These are phyloP conservation scores for Sinelater perroti DNA, from an alignment of 2,888 invertebrate genomes.

Conservation along the genomic window DNA sequence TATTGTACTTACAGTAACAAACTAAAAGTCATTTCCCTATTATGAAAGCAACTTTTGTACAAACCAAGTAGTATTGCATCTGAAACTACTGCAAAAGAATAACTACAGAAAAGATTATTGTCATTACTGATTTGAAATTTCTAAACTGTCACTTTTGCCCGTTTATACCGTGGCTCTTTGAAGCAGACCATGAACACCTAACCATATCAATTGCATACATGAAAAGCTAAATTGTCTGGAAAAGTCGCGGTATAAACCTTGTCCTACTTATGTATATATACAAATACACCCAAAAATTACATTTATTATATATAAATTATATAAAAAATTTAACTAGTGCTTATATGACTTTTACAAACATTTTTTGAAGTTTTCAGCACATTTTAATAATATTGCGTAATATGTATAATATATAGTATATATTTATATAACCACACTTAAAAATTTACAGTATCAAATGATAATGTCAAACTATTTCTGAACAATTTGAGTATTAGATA, in stretches of 20 bases:
- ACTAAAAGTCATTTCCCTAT: not conserved
- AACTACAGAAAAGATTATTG: conserved; percentile 37
- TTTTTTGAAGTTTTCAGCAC: conserved; percentile 39
- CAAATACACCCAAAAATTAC: conserved; percentile 56
- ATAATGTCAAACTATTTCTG: conserved; percentile 28
- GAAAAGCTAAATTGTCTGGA: conserved; percentile 27
- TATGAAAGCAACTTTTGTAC: conserved; percentile 16
- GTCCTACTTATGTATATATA: conserved; percentile 46
- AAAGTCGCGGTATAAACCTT: conserved; percentile 31
- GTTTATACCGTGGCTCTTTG: conserved; percentile 26
- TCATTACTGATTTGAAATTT: conserved; percentile 42
- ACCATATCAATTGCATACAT: conserved; percentile 25
- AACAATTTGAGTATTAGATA: conserved; percentile 20
- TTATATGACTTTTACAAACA: conserved; percentile 46
- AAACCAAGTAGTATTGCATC: conserved; percentile 12
- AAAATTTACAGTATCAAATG: conserved; percentile 31
- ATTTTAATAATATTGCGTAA: conserved; percentile 34
- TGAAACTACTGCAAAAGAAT: conserved; percentile 24
- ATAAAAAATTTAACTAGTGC: conserved; percentile 58
- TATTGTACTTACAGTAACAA: conserved; percentile 11
- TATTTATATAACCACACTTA: conserved; percentile 32
- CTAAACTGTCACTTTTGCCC: conserved; percentile 27
- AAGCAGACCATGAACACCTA: conserved; percentile 20
- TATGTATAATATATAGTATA: conserved; percentile 33
- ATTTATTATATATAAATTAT: conserved; percentile 57